Evolutionary conservation across 2,797 vertebrate species (phyloP).

Genomic region (Leontocebus nigricollis): DNA sequence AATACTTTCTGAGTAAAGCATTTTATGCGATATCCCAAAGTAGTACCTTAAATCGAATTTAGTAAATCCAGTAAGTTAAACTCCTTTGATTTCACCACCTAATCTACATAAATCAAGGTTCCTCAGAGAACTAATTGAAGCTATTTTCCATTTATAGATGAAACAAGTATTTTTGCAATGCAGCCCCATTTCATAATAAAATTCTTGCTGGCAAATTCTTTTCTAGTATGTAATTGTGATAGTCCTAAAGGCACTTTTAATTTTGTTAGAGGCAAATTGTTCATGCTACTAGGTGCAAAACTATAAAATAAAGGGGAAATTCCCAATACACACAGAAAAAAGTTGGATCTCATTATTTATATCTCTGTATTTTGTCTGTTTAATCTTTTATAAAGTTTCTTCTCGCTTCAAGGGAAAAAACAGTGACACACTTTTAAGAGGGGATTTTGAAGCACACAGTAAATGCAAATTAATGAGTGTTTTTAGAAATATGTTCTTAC

Average conservation of each 20-base stretch:
- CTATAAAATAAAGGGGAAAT: constrained; percentile 56
- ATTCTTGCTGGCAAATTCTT: constrained; percentile 51
- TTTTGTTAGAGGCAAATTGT: constrained; percentile 51
- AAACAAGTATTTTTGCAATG: constrained; percentile 70
- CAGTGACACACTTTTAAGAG: not conserved
- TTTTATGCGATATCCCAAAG: constrained; percentile 70
- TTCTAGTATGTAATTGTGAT: not conserved
- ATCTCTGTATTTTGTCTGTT: constrained; percentile 50
- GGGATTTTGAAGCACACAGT: not conserved
- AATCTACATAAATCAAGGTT: constrained; percentile 71
- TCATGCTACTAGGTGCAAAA: constrained; percentile 8
- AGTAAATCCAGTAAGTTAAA: constrained; percentile 62
- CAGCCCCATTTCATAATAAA: constrained; percentile 64
- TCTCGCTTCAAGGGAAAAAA: constrained; percentile 36
- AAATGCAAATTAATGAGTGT: constrained; percentile 9
- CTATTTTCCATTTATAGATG: constrained; percentile 68
- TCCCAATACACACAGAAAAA: constrained; percentile 2
- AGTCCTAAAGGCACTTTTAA: constrained; percentile 63
- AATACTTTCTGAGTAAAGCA: constrained; percentile 51
- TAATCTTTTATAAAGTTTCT: constrained; percentile 66
- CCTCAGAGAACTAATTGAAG: constrained; percentile 66
- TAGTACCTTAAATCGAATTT: constrained; percentile 69
- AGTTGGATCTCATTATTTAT: constrained; percentile 45
- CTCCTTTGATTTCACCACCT: constrained; percentile 67
- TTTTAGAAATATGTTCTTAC: constrained; percentile 49